Evolutionary conservation across 1,140 invertebrate species (phyloP), one percentile per base, ranked within the genome.

Genomic region (Pseudomyrmex gracilis): DNA sequence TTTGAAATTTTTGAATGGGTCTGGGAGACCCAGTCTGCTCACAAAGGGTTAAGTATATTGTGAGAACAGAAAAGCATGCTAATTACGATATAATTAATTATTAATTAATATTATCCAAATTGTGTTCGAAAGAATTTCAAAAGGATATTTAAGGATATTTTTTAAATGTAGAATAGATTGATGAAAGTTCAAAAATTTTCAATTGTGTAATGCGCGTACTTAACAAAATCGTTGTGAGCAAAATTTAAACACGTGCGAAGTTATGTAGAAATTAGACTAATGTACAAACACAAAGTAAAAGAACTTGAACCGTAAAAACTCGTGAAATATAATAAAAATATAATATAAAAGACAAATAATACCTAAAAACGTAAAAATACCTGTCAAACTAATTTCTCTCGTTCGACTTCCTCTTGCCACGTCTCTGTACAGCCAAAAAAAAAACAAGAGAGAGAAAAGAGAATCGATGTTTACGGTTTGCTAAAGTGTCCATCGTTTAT

Each of bases 401-500:
- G 34, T 45, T 8, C 76, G 66, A 58, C 66, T 80, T 80, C 43
- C 66, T 55, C 60, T 67, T 60, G 74, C 49, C n/a, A 10, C 22
- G 17, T 24, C 53, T 80, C 66, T 60, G 66, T 60, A 80, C 76
- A 80, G 66, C 76, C 47, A 22, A 34, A n/a, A n/a, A n/a, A n/a
- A n/a, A n/a, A 34, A 34, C 34, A 34, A 34, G 34, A 34, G 5
- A 34, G 34, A 34, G 34, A 76, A 76, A 55, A 20, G 17, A 68
- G 63, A 85, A 83, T 85, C 78, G 63, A 85, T 74, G 70, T 85
- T 82, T 74, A 85, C 78, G 45, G 66, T 61, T 63, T 61, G 22
- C 58, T 80, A 84, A 34, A 78, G 60, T 66, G 67, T 64, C 51
- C 67, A 60, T 82, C 67, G 77, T 73, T 34, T 82, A 24, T 78